These are phyloP conservation scores for Eilema caniola DNA, from an alignment of 2,888 invertebrate genomes.

Conservation along the genomic window DNA sequence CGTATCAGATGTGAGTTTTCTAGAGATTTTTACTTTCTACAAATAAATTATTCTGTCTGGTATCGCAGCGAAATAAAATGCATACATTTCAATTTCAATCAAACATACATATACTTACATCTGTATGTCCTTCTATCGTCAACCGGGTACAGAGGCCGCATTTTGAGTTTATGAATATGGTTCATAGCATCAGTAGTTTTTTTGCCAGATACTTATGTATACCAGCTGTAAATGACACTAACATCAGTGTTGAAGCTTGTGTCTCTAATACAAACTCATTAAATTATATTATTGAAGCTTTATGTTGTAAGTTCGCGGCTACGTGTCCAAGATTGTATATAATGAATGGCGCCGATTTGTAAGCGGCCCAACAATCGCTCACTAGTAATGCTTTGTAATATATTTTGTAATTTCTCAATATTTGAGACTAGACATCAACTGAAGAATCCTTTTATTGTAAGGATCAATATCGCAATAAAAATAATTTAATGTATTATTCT, in stretches of 20 bases:
- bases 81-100: background rate
- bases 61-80: background rate
- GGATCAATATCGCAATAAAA: constrained; percentile 40
- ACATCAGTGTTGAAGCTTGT: background rate
- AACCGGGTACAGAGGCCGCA: background rate
- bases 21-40: background rate
- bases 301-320: constrained; percentile 34
- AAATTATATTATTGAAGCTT: background rate
- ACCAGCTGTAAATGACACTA: constrained; percentile 6
- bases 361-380: constrained; percentile 63
- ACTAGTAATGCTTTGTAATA: constrained; percentile 62
- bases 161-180: constrained; percentile 13
- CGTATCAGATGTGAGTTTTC: background rate
- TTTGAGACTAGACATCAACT: constrained; percentile 27
- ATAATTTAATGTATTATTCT: constrained; percentile 34
- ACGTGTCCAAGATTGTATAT: constrained; percentile 48
- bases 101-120: too few species aligned
- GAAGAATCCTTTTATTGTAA: constrained; percentile 38
- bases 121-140: background rate
- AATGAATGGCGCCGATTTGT: constrained; percentile 57
- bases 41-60: background rate
- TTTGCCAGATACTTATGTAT: background rate
- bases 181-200: background rate
- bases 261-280: constrained; percentile 3
- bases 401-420: constrained; percentile 31